Conservation (phyloP, 2,888 invertebrate species). For the Hypselothyrea guttata region DNA sequence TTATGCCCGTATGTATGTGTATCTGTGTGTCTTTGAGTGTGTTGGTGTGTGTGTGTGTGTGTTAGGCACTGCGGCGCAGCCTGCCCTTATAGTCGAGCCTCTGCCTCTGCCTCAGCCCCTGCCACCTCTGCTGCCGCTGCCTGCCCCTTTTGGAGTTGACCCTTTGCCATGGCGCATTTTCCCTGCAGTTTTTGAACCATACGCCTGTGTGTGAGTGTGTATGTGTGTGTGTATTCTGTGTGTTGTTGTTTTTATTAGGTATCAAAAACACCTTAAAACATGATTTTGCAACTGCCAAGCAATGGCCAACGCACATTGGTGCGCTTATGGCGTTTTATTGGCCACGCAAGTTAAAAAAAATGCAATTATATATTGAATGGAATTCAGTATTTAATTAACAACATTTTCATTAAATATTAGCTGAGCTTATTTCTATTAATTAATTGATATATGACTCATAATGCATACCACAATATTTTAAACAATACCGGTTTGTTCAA, state of each 20-base stretch:
- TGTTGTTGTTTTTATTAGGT: conserved; percentile 78
- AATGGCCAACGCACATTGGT: conserved; percentile 54
- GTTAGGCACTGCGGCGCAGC: conserved; percentile 49
- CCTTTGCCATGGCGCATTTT: conserved; percentile 67
- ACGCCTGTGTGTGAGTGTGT: conserved; percentile 14
- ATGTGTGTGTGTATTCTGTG: conserved; percentile 25
- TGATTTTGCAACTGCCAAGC: conserved; percentile 75
- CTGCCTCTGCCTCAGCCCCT: background rate
- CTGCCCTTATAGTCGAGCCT: conserved; percentile 40
- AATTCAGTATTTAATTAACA: background rate
- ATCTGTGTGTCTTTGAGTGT: background rate
- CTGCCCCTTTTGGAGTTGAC: conserved; percentile 46
- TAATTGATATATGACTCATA: too few species aligned
- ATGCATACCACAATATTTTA: background rate
- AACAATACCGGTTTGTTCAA: too few species aligned
- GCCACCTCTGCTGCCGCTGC: conserved; percentile 17
- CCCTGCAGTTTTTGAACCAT: conserved; percentile 41
- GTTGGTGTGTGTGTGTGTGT: conserved; percentile 11
- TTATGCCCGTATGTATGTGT: conserved; percentile 13
- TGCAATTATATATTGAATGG: conserved; percentile 1
- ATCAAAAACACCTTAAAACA: conserved; percentile 78
- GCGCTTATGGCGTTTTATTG: background rate
- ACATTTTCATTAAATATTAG: background rate
- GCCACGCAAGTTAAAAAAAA: background rate
- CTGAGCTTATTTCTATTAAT: too few species aligned